Percentiles rank a stretch among this genome's conserved stretches.
Conservation (phyloP, 37 sponge, comb jelly and placozoan species). For the Cladorhizidae sp. region DNA sequence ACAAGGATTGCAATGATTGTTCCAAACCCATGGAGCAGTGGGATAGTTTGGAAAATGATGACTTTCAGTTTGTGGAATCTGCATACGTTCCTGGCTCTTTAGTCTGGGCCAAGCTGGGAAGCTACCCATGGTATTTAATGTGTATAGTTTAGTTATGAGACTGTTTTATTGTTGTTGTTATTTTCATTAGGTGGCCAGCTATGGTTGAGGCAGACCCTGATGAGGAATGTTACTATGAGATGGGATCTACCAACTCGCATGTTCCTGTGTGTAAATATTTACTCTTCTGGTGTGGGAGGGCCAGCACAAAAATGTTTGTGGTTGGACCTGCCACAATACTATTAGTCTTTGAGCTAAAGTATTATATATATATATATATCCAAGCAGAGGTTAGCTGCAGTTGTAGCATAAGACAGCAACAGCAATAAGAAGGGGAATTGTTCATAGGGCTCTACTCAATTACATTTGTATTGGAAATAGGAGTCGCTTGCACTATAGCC, state of each 20-base stretch:
- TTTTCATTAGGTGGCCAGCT: conserved; percentile 76
- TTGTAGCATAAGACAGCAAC: no score
- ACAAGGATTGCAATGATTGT: conserved; percentile 35
- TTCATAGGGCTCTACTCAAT: no score
- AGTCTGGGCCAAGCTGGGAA: conserved; percentile 73
- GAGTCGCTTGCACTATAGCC: no score
- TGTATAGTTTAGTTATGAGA: neutral
- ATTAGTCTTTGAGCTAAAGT: no score
- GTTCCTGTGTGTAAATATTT: conserved; percentile 21
- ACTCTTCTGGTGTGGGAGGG: no score
- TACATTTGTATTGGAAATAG: no score
- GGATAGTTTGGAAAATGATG: conserved; percentile 28
- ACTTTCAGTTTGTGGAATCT: conserved; percentile 73
- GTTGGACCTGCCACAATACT: no score
- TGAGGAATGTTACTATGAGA: conserved; percentile 53
- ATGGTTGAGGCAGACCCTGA: conserved; percentile 80
- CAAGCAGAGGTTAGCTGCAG: no score
- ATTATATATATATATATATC: no score
- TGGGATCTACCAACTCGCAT: neutral
- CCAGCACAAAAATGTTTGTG: no score
- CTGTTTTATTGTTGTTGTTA: neutral
- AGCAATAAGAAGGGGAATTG: no score
- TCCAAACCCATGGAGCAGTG: conserved; percentile 48
- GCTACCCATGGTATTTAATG: conserved; percentile 70
- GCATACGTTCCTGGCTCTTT: conserved; percentile 62